These are phyloP conservation scores for Parnassius orleans DNA, from an alignment of 2,888 invertebrate species.

Conservation along the genomic window DNA sequence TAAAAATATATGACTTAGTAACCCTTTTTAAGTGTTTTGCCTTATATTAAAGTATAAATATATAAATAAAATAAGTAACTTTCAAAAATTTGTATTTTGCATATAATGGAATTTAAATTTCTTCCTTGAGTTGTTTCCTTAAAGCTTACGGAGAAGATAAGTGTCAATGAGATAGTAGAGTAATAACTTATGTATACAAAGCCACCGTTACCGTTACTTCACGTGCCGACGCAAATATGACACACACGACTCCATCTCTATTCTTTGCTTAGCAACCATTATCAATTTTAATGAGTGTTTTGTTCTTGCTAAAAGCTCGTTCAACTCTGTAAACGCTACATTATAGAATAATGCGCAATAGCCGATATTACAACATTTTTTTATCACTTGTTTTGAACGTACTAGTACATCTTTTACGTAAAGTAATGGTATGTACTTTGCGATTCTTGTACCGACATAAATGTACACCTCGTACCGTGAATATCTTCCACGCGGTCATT, in stretches of 20 bases:
- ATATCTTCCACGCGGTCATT: conserved; percentile 6
- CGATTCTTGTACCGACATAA: neutral
- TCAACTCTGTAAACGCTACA: conserved; percentile 20
- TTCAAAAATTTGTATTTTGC: too few species aligned
- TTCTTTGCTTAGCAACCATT: conserved; percentile 15
- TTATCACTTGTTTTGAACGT: conserved; percentile 9
- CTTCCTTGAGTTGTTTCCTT: too few species aligned
- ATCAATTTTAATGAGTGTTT: conserved; percentile 14
- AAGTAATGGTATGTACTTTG: conserved; percentile 2
- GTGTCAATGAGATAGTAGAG: neutral
- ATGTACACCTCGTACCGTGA: conserved; percentile 11
- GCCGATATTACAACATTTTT: conserved; percentile 9
- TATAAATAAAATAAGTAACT: too few species aligned
- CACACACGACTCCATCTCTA: conserved; percentile 40
- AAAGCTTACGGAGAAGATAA: neutral
- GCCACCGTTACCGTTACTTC: conserved; percentile 46
- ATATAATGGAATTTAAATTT: too few species aligned
- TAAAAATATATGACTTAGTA: too few species aligned
- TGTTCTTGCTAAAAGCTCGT: conserved; percentile 16
- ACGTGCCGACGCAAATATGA: conserved; percentile 58
- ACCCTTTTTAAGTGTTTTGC: too few species aligned
- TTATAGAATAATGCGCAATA: neutral
- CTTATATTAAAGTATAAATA: too few species aligned
- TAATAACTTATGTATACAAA: conserved; percentile 21
- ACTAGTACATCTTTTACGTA: conserved; percentile 15